These are phyloP conservation scores for Pampusana beccarii DNA, from an alignment of 2,113 vertebrate species.

Conservation along the genomic window DNA sequence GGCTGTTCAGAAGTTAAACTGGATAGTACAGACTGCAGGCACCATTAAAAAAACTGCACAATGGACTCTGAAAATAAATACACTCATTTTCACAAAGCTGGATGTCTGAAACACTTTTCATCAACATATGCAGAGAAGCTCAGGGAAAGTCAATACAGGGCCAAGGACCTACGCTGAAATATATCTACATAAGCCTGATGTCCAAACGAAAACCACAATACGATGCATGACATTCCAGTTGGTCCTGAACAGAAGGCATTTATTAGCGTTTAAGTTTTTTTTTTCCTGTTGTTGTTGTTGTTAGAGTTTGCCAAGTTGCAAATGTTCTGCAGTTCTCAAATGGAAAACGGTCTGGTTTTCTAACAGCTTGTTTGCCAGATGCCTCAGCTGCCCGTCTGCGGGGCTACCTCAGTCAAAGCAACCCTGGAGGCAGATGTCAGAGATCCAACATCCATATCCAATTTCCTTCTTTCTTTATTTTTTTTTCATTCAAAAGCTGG, in stretches of 20 bases:
- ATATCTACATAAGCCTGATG: not conserved
- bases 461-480: not conserved
- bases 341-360: not conserved
- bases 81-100: not conserved
- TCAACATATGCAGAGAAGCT: not conserved
- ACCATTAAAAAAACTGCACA: not conserved
- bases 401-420: not conserved
- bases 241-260: not conserved
- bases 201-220: not conserved
- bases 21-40: not conserved
- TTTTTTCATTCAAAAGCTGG: not conserved
- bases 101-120: not conserved
- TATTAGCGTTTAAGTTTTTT: not conserved
- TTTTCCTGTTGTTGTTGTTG: not conserved
- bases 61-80: not conserved
- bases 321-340: not conserved
- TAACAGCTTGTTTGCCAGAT: not conserved
- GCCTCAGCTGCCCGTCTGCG: not conserved
- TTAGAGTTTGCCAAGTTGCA: not conserved
- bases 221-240: not conserved
- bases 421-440: not conserved
- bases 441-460: not conserved
- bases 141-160: not conserved
- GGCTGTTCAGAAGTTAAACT: not conserved
- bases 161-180: not conserved